Evolutionary conservation across 2,797 vertebrate species (phyloP).

Genomic region (Mormyrus proboscirostris): DNA sequence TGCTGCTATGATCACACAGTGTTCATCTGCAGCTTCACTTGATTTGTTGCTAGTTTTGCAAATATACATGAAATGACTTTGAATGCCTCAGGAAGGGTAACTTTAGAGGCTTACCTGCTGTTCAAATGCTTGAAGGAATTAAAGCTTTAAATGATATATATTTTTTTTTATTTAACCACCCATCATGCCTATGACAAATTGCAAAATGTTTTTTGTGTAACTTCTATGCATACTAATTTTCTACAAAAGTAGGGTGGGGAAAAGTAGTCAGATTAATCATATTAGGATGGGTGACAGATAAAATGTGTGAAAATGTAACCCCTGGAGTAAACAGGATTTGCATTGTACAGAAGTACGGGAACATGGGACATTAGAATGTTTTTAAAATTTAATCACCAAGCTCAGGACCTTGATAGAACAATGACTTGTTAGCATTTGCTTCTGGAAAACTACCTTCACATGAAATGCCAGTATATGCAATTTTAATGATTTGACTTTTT

Average conservation of each 20-base stretch:
- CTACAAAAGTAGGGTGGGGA: slow-evolving; percentile 34
- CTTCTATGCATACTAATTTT: not conserved
- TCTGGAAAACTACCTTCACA: not conserved
- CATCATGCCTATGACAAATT: not conserved
- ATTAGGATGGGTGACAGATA: slow-evolving; percentile 11
- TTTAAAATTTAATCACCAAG: not conserved
- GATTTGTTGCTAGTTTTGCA: not conserved
- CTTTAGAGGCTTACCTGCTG: too few species aligned
- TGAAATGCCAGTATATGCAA: not conserved
- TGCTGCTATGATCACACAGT: not conserved
- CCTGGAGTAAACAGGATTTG: not conserved
- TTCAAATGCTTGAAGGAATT: not conserved
- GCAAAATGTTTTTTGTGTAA: slow-evolving; percentile 25
- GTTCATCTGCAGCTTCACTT: not conserved
- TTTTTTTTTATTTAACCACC: not conserved
- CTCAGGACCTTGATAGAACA: not conserved
- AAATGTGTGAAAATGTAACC: slow-evolving; percentile 6
- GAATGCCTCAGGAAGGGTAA: too few species aligned
- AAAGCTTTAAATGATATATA: not conserved
- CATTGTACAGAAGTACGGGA: not conserved
- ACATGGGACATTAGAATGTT: not conserved
- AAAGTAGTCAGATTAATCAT: slow-evolving; percentile 34
- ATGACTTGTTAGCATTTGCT: not conserved
- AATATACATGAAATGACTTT: too few species aligned
- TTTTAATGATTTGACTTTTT: not conserved